Evolutionary conservation across 2,888 invertebrate species (phyloP), one percentile per base, ranked within the genome.

Genomic region (Lomographa bimaculata): DNA sequence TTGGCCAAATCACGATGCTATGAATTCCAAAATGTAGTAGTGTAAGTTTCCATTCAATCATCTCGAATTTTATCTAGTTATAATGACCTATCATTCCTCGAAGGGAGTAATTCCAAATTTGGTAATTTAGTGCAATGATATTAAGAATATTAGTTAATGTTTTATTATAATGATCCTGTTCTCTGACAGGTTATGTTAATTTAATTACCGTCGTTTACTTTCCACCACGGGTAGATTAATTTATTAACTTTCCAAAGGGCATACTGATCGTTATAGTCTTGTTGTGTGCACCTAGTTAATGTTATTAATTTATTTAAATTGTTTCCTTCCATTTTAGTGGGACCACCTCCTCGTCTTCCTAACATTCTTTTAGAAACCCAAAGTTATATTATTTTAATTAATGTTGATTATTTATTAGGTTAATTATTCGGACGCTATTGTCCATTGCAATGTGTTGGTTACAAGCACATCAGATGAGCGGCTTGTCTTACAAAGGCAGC

Each of bases 81-180:
- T 73, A 75, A 78, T 71, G 54, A 72, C 71, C 77, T 75, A 75
- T 73, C 86, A 85, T 86, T 87, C 87, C 87, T 80, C 57, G 46
- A 62, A 67, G 65, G 82, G 83, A 73, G 77, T 73, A 78, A 86
- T 86, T 87, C 86, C 87, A 84, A 81, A 81, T 71, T 74, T 73
- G 60, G 71, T 79, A 72, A 71, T 71, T 77, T 81, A 83, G 86
- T 86, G 86, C 85, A 86, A 86, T 86, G 82, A 78, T 85, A 82
- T 84, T 82, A 79, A 67, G 71, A 57, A 50, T 70, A 68, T 68
- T 75, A 75, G 73, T 60, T 63, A 60, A 64, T 72, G 69, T 65
- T 64, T 61, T 46, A 58, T 54, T 48, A 55, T 60, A 54, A 54
- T 38, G 40, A 37, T 45, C 57, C 57, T 54, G 62, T 52, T 44